Evolutionary conservation across 1,140 invertebrate species (phyloP), one percentile per base, ranked within the genome.

Genomic region (Euschistus heros): DNA sequence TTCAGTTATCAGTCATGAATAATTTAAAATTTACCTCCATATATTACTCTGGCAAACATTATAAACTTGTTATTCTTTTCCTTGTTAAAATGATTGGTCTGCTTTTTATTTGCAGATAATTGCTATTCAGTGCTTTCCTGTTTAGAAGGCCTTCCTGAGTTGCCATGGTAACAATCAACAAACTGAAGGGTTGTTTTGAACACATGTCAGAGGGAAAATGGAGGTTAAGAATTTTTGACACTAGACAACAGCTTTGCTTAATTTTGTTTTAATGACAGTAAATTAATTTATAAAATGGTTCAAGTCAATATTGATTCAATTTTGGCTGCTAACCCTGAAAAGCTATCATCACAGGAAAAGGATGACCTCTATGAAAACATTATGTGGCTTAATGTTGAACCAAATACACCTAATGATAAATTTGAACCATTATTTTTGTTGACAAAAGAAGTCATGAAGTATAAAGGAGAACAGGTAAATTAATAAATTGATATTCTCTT

Each of bases 381-480:
- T 7, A 76, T 79, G 0, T 81, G 79, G 77, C 80, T 80, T 74
- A 80, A 84, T 68, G 78, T 82, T 26, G 78, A 80, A 66, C 79
- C 83, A 33, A 76, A 80, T 68, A 66, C 81, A 13, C 78, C 80
- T 70, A 73, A 79, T 64, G 71, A 77, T 24, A 79, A 82, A 68
- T 74, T 81, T 52, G 77, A 80, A 70, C 75, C 71, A 2, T 68
- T 84, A 30, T 80, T 84, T 70, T 77, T 77, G 71, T 68, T 85
- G 4, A 75, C 81, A 2, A 82, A 85, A 72, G 82, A 84, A 76
- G 80, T 85, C 68, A 72, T 85, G 37, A 82, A 82, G 71, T 82
- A 80, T 70, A 85, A 84, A 75, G 81, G 77, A 66, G 82, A 84
- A 74, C 82, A 85, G 78, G 83, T 85, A 75, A 68, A 57, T 10